Evolutionary conservation across 2,113 vertebrate species (phyloP).

Genomic region (Gambusia holbrooki): DNA sequence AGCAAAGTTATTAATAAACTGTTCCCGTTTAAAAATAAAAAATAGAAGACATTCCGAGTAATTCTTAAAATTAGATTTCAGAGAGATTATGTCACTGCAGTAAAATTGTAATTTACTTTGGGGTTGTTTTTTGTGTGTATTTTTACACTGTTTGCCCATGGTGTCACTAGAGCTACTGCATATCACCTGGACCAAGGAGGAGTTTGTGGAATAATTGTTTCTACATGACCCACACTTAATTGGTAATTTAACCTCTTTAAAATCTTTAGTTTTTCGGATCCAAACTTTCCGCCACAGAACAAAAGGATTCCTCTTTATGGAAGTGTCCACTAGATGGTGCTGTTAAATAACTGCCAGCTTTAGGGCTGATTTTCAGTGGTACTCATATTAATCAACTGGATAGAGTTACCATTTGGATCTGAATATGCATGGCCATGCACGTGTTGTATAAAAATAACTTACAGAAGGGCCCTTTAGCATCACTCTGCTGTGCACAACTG

Average conservation of each 20-base stretch:
- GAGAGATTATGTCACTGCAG: too few species aligned
- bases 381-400: constrained; percentile 27
- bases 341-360: constrained; percentile 28
- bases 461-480: constrained; percentile 37
- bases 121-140: too few species aligned
- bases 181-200: too few species aligned
- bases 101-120: too few species aligned
- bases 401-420: constrained; percentile 38
- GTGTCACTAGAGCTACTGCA: too few species aligned
- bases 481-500: constrained; percentile 26
- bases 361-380: constrained; percentile 3
- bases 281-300: not conserved
- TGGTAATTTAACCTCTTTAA: not conserved
- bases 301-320: not conserved
- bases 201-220: too few species aligned
- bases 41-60: too few species aligned
- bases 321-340: constrained; percentile 63
- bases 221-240: not conserved
- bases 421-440: constrained; percentile 31
- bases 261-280: too few species aligned
- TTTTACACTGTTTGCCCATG: too few species aligned
- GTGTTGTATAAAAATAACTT: constrained; percentile 40
- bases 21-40: too few species aligned
- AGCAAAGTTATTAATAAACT: too few species aligned
- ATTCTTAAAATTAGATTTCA: too few species aligned